Percentiles rank a stretch among this genome's conserved stretches.
Conservation (phyloP, 2,113 vertebrate genomes). For the Tachysurus vachellii region DNA sequence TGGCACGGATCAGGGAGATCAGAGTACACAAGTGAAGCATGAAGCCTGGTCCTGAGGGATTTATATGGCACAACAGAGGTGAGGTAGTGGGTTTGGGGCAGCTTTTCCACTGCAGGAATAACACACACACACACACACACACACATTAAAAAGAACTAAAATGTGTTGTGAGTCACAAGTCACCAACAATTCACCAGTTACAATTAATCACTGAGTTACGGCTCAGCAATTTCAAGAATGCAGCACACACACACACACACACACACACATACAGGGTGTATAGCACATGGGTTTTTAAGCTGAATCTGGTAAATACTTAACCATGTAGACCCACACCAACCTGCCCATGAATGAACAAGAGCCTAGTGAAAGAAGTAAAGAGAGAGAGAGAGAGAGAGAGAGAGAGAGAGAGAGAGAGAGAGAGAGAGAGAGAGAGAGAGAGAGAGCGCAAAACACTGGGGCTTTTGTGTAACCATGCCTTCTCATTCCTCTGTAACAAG, state of each 20-base stretch:
- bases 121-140: constrained; percentile 12
- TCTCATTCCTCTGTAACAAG: constrained; percentile 45
- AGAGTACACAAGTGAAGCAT: not conserved
- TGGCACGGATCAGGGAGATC: not conserved
- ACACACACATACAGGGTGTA: constrained; percentile 41
- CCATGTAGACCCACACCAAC: constrained; percentile 44
- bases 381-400: constrained; percentile 20
- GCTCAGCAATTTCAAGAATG: constrained; percentile 86
- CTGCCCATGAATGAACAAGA: not conserved
- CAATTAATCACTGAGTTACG: constrained; percentile 71
- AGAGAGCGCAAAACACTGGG: constrained; percentile 59
- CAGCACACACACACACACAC: constrained; percentile 62
- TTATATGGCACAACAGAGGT: constrained; percentile 2
- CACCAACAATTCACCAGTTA: constrained; percentile 73
- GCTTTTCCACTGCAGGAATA: not conserved
- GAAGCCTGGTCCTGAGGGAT: constrained; percentile 2
- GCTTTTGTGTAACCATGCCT: constrained; percentile 67
- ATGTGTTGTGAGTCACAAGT: not conserved
- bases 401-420: constrained; percentile 7
- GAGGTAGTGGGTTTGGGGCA: not conserved
- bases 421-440: constrained; percentile 37
- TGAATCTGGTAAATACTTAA: constrained; percentile 42
- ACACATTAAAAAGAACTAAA: not conserved
- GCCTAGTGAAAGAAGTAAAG: not conserved
- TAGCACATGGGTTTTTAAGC: constrained; percentile 4